phyloP scores from a whole-genome alignment of 1,140 invertebrate species.

The Dolichoris vasculosae region DNA sequence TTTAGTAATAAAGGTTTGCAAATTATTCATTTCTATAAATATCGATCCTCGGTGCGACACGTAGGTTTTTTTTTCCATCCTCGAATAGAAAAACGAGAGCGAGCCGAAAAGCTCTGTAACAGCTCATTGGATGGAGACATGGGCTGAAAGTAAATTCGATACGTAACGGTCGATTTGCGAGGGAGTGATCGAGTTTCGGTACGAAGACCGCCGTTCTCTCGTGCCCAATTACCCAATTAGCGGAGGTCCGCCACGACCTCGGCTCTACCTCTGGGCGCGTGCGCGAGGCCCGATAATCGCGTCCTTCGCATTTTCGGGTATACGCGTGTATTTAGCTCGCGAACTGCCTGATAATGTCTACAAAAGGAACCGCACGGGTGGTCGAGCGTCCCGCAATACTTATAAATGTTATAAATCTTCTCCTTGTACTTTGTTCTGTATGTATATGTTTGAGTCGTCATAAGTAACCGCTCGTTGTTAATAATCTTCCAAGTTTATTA shows the following conservation, averaged over 20 bases:
- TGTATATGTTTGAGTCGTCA: background rate
- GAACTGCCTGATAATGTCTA: background rate
- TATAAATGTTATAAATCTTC: constrained; percentile 12
- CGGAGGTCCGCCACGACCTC: constrained; percentile 4
- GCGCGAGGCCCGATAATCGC: no score
- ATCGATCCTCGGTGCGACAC: no score
- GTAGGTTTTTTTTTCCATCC: no score
- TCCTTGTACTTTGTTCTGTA: background rate
- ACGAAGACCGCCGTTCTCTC: no score
- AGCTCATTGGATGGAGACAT: background rate
- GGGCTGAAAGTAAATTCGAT: no score
- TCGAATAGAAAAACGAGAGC: no score
- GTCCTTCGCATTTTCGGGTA: constrained; percentile 37
- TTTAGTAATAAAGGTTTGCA: no score
- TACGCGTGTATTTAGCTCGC: background rate
- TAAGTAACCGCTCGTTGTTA: constrained; percentile 19
- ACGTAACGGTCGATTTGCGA: no score
- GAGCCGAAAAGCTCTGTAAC: background rate
- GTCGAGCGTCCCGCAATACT: background rate
- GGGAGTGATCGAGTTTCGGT: no score
- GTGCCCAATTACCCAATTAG: constrained; percentile 67
- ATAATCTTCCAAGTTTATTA: background rate
- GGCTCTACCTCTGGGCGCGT: no score
- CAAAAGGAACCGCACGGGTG: background rate
- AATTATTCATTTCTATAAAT: no score